phyloP scores from a whole-genome alignment of 2,888 invertebrate genomes.

The Biston stratarius region DNA sequence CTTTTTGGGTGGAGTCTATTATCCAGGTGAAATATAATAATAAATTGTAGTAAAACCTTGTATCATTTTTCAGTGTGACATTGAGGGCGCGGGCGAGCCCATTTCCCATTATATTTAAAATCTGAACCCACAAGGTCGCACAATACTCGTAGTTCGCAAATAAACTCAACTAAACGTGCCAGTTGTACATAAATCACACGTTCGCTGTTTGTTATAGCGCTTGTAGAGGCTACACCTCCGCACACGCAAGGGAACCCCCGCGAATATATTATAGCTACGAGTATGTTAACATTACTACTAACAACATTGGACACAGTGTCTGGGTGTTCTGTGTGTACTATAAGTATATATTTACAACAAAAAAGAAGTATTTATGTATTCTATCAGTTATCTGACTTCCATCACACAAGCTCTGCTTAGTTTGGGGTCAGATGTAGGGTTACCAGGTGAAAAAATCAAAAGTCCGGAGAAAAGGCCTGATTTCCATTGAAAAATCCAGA shows the following conservation, averaged over 20 bases:
- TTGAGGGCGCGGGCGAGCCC: slow-evolving; percentile 6
- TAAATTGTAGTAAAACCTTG: neutral
- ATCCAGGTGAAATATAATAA: slow-evolving; percentile 1
- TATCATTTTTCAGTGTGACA: slow-evolving; percentile 9
- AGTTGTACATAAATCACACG: slow-evolving; percentile 11
- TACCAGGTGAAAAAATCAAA: too few species aligned
- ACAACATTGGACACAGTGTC: too few species aligned
- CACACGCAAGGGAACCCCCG: slow-evolving; percentile 9
- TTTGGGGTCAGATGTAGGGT: too few species aligned
- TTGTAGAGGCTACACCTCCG: slow-evolving; percentile 13
- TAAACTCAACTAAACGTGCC: slow-evolving; percentile 14
- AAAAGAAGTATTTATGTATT: too few species aligned
- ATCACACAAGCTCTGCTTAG: too few species aligned
- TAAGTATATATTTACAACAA: too few species aligned
- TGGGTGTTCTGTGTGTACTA: too few species aligned
- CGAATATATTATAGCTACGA: neutral
- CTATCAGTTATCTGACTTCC: too few species aligned
- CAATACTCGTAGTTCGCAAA: neutral
- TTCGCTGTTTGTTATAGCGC: slow-evolving; percentile 13
- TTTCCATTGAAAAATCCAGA: too few species aligned
- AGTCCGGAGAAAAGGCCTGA: too few species aligned
- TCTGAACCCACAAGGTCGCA: neutral
- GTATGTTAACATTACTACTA: too few species aligned
- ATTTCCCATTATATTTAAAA: neutral
- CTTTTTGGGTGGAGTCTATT: too few species aligned